Conservation (phyloP, 2,113 vertebrate species). For the Anhinga anhinga region DNA sequence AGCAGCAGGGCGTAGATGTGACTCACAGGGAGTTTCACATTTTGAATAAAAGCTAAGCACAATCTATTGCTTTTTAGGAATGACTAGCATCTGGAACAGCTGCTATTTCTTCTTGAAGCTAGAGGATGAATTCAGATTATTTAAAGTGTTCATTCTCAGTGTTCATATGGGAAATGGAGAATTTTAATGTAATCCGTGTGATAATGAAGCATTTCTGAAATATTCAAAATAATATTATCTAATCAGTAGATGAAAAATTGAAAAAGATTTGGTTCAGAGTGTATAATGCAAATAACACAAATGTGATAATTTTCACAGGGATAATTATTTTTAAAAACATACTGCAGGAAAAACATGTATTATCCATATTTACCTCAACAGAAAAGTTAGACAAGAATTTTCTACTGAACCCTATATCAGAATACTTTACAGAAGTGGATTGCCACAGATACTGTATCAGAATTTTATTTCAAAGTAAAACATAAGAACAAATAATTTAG, state of each 20-base stretch:
- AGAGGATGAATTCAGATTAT: neutral
- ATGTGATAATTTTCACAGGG: constrained; percentile 2
- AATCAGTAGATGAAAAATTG: neutral
- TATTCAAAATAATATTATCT: neutral
- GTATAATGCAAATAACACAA: neutral
- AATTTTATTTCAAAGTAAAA: neutral
- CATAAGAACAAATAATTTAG: neutral
- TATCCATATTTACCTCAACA: neutral
- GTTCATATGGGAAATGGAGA: neutral
- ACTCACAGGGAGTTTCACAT: neutral
- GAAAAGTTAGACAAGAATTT: neutral
- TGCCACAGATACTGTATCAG: neutral
- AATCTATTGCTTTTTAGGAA: neutral
- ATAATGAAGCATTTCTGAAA: neutral
- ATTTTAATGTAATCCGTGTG: neutral
- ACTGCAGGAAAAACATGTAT: neutral
- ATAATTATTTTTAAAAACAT: constrained; percentile 13
- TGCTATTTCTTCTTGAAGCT: neutral
- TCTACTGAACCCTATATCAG: neutral
- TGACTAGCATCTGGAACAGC: neutral
- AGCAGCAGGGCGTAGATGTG: neutral
- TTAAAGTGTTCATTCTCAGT: neutral
- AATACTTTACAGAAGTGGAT: neutral
- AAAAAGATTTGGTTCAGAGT: neutral
- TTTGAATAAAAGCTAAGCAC: constrained; percentile 34